Evolutionary conservation across 2,888 invertebrate genomes (phyloP).

Genomic region (Alitta virens): DNA sequence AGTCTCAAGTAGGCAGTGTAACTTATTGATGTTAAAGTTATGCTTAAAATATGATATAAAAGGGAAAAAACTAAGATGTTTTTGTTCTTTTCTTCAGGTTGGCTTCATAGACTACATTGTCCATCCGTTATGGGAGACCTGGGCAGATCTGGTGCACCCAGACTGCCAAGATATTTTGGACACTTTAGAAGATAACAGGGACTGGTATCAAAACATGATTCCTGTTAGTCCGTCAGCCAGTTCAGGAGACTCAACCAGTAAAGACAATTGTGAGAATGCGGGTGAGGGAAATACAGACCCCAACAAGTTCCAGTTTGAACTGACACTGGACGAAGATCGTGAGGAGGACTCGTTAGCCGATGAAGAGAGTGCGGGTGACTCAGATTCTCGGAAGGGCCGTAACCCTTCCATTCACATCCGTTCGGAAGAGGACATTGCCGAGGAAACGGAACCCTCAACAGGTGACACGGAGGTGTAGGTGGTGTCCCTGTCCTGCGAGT

Average conservation of each 20-base stretch:
- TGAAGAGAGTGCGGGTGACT: conserved; percentile 1
- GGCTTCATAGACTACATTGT: conserved; percentile 99
- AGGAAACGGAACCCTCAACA: neutral
- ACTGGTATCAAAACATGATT: conserved; percentile 91
- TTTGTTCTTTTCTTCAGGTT: conserved; percentile 63
- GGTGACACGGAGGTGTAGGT: neutral
- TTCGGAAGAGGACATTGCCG: neutral
- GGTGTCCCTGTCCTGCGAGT: too few species aligned
- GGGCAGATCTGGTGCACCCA: conserved; percentile 98
- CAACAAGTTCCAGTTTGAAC: conserved; percentile 15
- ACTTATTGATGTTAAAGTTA: too few species aligned
- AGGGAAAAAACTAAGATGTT: too few species aligned
- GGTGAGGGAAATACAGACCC: neutral
- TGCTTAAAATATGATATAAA: too few species aligned
- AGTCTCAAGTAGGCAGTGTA: conserved; percentile 73
- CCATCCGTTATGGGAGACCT: conserved; percentile 99
- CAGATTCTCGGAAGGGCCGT: neutral
- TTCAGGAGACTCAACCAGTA: conserved; percentile 20
- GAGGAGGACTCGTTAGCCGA: conserved; percentile 9
- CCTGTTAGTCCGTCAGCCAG: conserved; percentile 76
- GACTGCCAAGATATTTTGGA: conserved; percentile 98
- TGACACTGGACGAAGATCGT: conserved; percentile 13
- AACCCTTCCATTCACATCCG: neutral
- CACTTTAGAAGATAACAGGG: conserved; percentile 95
- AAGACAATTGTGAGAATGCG: neutral